Base-by-base conservation (phyloP, 2,888 invertebrate species). In the Eulithis prunata region DNA sequence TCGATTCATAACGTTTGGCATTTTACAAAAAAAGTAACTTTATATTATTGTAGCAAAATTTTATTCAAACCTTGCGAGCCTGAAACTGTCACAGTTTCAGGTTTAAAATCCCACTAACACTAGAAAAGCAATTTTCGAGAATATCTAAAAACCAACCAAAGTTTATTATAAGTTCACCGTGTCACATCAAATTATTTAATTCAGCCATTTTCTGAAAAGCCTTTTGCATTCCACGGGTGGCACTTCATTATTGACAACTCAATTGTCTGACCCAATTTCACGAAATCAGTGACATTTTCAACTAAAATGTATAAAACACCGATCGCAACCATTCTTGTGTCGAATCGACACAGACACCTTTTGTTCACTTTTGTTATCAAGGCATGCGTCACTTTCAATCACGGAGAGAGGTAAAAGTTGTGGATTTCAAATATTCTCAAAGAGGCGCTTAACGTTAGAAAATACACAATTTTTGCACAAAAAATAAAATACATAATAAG, bases 321-420 rank as follows among this genome's bases (percentile, higher is more conserved):
- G 53, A 61, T 57, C 45, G 49, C 57, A 10, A 54, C 57, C 47
- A 62, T 57, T 58, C 46, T 47, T 51, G 45, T 52, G 52, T 8
- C 47, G 47, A 28, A 54, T 21, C 32, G 32, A 32, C 1, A 64
- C 53, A 53, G 47, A 53, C 46, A 55, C 59, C 62, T 59, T 62
- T 63, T 64, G 62, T 70, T 69, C 51, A 55, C 62, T 62, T 62
- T 63, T 64, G 62, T 70, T 69, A 68, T 64, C 64, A 58, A 64
- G 57, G 57, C 56, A 56, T 62, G 59, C 60, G 57, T 64, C 64
- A 38, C 41, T 61, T 66, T 58, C 62, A 65, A 70, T 66, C 58
- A 68, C 21, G 38, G 51, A 49, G 38, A 13, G 28, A 14, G 56
- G 56, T 57, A 57, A 60, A 32, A 13, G 28, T 55, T 54, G 57